Percentiles rank a stretch among this genome's conserved stretches.
These are phyloP conservation scores for Mycteria americana DNA, from an alignment of 2,797 vertebrate species.

Conservation along the genomic window DNA sequence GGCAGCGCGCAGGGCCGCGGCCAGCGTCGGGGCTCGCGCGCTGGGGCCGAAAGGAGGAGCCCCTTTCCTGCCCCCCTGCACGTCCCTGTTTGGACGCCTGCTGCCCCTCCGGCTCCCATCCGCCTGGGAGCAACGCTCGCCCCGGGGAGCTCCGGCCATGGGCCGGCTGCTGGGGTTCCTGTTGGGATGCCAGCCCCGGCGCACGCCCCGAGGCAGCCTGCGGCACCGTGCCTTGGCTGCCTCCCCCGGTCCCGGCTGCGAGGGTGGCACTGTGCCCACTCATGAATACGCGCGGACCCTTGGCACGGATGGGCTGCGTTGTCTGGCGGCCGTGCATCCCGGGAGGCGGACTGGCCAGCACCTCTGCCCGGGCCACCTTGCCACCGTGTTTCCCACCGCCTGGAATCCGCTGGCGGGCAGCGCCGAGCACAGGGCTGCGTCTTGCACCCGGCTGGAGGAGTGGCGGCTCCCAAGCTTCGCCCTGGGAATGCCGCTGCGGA, in stretches of 20 bases:
- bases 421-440: background rate
- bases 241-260: accelerated
- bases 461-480: background rate
- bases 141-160: background rate
- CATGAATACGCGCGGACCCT: accelerated
- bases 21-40: accelerated
- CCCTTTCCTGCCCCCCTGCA: background rate
- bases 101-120: background rate
- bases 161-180: background rate
- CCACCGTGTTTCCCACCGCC: accelerated
- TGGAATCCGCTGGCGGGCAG: background rate
- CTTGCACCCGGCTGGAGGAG: accelerated
- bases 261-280: background rate
- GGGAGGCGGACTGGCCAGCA: background rate
- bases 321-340: background rate
- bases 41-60: accelerated
- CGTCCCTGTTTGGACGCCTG: accelerated
- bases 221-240: background rate
- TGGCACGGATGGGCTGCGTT: background rate
- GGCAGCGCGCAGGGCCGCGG: background rate
- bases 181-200: background rate
- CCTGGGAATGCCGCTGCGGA: background rate
- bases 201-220: background rate
- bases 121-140: accelerated
- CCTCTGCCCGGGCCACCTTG: background rate